Base-by-base conservation (phyloP, 2,113 vertebrate genomes). In the Notarius quadriscutis region DNA sequence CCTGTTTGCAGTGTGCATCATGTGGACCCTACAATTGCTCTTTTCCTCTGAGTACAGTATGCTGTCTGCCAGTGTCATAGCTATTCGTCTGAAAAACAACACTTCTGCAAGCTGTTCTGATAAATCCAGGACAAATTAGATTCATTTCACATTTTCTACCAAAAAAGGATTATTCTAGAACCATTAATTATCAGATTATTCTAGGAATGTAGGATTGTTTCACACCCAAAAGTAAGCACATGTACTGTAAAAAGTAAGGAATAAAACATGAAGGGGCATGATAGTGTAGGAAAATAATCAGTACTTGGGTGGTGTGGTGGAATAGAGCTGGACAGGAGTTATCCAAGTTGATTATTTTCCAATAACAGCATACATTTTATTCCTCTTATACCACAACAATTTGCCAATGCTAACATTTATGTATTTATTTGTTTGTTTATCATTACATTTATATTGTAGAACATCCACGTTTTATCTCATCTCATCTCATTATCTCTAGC, bases 1-100 rank as follows among this genome's bases (percentile, higher is more conserved):
- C 79, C 78, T 15, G 12, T 75, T 89, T 69, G 1, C 69, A 82
- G 41, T 48, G 63, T 79, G 65, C 84, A 79, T 71, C 89, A 85
- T 85, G 63, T 72, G 84, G 57, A 27, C 71, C 81, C 20, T 81
- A 81, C 27, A 81, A 65, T 82, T 71, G 30, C n/a, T 74, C 25
- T 60, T 87, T 82, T 74, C 34, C 65, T 30, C 34, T 27, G 60
- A 50, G 10, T 65, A 65, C 60, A 67, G 60, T 65, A 65, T 83
- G 60, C 34, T 65, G 60, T 63, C 72, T 77, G 71, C 58, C 71
- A 58, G 71, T 75, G 71, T n/a, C 57, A 75, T 25, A 77, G 84
- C 71, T 78, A 25, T 50, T 17, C 50, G 10, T 27, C 48, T 79
- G 58, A 62, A 86, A 85, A 85, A 79, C 74, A 72, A 41, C 18